These are phyloP conservation scores for Solenopsis fugax DNA, from an alignment of 1,140 invertebrate genomes.

Conservation along the genomic window DNA sequence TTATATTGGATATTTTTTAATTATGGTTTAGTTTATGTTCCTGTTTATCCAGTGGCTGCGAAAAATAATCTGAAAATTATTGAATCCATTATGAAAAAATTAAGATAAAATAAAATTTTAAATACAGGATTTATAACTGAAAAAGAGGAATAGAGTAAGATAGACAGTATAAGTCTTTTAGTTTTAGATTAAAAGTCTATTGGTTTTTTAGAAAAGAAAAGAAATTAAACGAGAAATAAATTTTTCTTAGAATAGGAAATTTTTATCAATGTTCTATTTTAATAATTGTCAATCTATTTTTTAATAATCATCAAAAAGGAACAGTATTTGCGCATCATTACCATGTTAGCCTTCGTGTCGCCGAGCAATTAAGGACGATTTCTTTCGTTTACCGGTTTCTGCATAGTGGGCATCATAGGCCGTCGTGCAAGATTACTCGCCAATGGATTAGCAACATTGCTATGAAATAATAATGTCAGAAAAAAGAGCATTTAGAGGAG, in stretches of 20 bases:
- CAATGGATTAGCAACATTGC: constrained; percentile 66
- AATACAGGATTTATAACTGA: neutral
- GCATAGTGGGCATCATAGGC: constrained; percentile 61
- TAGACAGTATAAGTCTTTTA: neutral
- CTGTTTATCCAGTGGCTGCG: constrained; percentile 42
- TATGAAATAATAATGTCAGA: constrained; percentile 71
- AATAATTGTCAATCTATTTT: neutral
- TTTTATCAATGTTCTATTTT: neutral
- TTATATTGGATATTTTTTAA: constrained; percentile 37
- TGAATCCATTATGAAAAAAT: constrained; percentile 32
- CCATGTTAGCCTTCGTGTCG: constrained; percentile 56
- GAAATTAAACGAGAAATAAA: constrained; percentile 15
- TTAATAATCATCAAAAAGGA: constrained; percentile 35
- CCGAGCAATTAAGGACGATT: constrained; percentile 57
- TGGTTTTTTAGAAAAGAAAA: neutral
- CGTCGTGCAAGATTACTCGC: constrained; percentile 62
- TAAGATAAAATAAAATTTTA: neutral
- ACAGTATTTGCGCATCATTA: constrained; percentile 52
- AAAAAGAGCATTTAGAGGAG: constrained; percentile 49
- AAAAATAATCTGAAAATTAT: constrained; percentile 68
- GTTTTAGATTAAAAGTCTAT: neutral
- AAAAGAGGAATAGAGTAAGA: neutral
- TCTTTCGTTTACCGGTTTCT: constrained; percentile 68
- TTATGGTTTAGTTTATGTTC: constrained; percentile 49
- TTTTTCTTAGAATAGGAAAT: constrained; percentile 1